A percentile compares a stretch with the other conserved stretches of the same genome.
phyloP scores from a whole-genome alignment of 1,140 invertebrate genomes.

The Drosophila hydei region DNA sequence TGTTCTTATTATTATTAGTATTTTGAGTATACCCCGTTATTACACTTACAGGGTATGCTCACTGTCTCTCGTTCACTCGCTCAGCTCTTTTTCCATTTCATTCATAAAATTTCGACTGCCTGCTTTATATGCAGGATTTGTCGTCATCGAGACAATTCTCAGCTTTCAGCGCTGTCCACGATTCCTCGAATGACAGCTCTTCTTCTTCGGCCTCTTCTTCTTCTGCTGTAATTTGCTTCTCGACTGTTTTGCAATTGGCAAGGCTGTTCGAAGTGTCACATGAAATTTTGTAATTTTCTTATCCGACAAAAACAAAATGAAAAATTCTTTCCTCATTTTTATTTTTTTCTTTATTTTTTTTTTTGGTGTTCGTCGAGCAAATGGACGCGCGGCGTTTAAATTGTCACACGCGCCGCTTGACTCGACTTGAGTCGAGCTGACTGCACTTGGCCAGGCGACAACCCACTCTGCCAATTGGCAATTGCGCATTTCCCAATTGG shows the following conservation, averaged over 20 bases:
- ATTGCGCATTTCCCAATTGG: slow-evolving; percentile 1
- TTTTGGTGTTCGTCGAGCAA: slow-evolving; percentile 25
- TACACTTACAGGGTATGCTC: background rate
- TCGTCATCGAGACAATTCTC: slow-evolving; percentile 8
- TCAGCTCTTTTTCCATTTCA: slow-evolving; percentile 12
- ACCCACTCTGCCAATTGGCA: slow-evolving; percentile 18
- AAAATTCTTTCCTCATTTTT: background rate
- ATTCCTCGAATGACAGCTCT: slow-evolving; percentile 31
- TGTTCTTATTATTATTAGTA: background rate
- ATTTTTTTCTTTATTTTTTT: background rate
- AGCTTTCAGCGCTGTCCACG: background rate
- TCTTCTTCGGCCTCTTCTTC: slow-evolving; percentile 7
- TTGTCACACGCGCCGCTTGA: slow-evolving; percentile 49
- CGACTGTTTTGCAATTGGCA: slow-evolving; percentile 5
- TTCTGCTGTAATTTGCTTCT: background rate
- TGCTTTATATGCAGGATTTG: slow-evolving; percentile 24
- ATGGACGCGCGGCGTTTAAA: slow-evolving; percentile 57
- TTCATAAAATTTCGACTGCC: slow-evolving; percentile 31
- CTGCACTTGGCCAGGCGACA: background rate
- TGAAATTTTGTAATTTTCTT: slow-evolving; percentile 80
- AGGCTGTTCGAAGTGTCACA: slow-evolving; percentile 66
- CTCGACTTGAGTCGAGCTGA: no score
- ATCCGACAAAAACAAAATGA: slow-evolving; percentile 41
- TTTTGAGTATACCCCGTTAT: background rate
- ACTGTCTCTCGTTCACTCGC: background rate